These are phyloP conservation scores for Neelides sp. DNA, from an alignment of 1,140 invertebrate genomes.

Conservation along the genomic window DNA sequence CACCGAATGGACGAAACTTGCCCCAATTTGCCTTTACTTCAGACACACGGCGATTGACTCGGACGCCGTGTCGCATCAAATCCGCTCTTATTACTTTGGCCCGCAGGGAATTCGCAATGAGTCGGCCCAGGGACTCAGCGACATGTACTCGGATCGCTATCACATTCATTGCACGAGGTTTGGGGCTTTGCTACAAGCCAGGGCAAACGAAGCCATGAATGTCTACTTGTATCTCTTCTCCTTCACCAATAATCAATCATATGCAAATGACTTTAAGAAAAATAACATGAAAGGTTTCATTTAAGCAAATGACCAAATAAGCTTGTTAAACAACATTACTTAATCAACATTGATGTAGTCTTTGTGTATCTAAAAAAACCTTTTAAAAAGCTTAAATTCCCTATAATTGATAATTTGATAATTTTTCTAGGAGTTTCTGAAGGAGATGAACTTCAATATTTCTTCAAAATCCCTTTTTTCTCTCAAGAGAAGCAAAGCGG, in stretches of 20 bases:
- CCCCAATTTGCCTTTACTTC: slow-evolving; percentile 15
- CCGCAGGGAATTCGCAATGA: slow-evolving; percentile 16
- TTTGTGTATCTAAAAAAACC: too few species aligned
- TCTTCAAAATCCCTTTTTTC: slow-evolving; percentile 21
- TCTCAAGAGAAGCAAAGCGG: slow-evolving; percentile 1
- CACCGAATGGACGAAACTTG: slow-evolving; percentile 25
- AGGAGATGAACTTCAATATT: slow-evolving; percentile 27
- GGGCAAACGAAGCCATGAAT: slow-evolving; percentile 19
- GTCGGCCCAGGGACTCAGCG: slow-evolving; percentile 16
- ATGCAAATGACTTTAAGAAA: too few species aligned
- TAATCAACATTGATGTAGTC: too few species aligned
- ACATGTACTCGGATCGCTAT: slow-evolving; percentile 25
- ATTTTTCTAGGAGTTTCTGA: slow-evolving; percentile 22
- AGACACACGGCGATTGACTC: slow-evolving; percentile 23
- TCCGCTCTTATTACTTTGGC: slow-evolving; percentile 28
- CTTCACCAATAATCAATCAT: slow-evolving; percentile 3
- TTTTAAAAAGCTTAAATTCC: too few species aligned
- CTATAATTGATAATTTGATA: too few species aligned
- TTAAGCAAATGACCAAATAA: too few species aligned
- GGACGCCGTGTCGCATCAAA: slow-evolving; percentile 29
- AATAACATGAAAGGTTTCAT: slow-evolving; percentile 12
- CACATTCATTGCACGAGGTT: slow-evolving; percentile 17
- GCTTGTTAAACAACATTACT: too few species aligned
- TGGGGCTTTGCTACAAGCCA: slow-evolving; percentile 18
- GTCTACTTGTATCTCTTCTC: slow-evolving; percentile 23